phyloP scores from a whole-genome alignment of 2,888 invertebrate genomes.

The Cosmia pyralina region DNA sequence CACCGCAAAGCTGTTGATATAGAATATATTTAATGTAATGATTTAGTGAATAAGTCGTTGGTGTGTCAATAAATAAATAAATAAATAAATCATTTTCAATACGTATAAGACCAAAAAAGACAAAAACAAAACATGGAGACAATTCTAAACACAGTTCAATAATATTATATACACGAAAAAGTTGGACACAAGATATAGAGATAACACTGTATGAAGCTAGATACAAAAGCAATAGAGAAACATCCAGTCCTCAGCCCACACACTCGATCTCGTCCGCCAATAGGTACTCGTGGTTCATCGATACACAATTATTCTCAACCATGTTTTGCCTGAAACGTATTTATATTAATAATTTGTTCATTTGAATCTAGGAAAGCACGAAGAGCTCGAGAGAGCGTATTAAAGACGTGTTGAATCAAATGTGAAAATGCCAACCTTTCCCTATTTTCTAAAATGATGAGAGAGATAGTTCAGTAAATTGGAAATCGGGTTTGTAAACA shows the following conservation, averaged over 20 bases:
- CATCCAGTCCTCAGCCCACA: conserved; percentile 16
- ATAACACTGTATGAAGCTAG: neutral
- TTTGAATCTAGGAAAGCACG: neutral
- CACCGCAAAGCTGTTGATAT: no score
- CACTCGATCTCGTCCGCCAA: conserved; percentile 31
- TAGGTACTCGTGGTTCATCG: conserved; percentile 20
- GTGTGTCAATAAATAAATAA: no score
- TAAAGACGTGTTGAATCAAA: neutral
- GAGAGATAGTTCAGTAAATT: neutral
- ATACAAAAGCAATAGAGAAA: conserved; percentile 19
- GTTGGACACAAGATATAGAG: neutral
- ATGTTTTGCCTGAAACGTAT: conserved; percentile 22
- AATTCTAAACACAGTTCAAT: neutral
- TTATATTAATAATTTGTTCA: neutral
- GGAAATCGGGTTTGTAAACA: conserved; percentile 1
- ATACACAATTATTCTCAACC: conserved; percentile 17
- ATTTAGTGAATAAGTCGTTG: no score
- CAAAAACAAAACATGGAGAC: neutral
- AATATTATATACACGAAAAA: no score
- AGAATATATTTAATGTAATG: no score
- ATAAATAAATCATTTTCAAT: neutral
- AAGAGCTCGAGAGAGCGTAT: neutral
- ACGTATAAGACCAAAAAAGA: neutral
- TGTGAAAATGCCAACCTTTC: neutral
- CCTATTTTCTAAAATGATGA: neutral